Evolutionary conservation across 2,888 invertebrate species (phyloP), one percentile per base, ranked within the genome.

Genomic region (Amphipyra berbera): DNA sequence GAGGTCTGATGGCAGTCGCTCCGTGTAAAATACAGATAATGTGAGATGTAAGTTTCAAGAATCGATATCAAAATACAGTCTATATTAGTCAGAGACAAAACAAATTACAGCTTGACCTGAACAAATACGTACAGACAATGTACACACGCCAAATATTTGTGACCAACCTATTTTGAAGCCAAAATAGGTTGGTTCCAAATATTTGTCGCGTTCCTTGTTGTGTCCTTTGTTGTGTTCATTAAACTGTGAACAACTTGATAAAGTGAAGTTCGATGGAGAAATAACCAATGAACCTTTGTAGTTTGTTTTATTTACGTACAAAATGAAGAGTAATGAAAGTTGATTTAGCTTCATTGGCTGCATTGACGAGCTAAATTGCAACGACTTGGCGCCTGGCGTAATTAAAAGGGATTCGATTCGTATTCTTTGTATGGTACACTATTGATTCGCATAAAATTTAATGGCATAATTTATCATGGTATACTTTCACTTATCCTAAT

Each of bases 121-220:
- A 53, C 59, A 76, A 76, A 79, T 69, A 77, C 59, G 59, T 50
- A 48, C 53, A 8, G 0, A 30, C 2, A 40, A 45, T 30, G 52
- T 50, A 50, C 59, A 46, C 30, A 37, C 30, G 9, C 0, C 53
- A 44, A 72, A 76, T 61, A 67, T 72, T 76, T 67, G 60, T 8
- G 13, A 21, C 45, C 35, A 48, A 50, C 38, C 49, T 53, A 67
- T 53, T 74, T 54, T 27, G 35, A 27, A 21, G 6, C 30, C 30
- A 30, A 6, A 30, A 30, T 30, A 15, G 0, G 10, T 48, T 27
- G 9, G 35, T 13, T 3, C 14, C 52, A 47, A 57, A 48, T 21
- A 65, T 40, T 44, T 35, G 30, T 13, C 7, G 7, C 10, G 8
- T 45, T 35, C 12, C 12, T 47, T 49, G n/a, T n/a, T n/a, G n/a